A percentile compares a stretch with the other conserved stretches of the same genome.
These are phyloP conservation scores for Urocitellus parryii DNA, from an alignment of 2,113 vertebrate species.

Conservation along the genomic window DNA sequence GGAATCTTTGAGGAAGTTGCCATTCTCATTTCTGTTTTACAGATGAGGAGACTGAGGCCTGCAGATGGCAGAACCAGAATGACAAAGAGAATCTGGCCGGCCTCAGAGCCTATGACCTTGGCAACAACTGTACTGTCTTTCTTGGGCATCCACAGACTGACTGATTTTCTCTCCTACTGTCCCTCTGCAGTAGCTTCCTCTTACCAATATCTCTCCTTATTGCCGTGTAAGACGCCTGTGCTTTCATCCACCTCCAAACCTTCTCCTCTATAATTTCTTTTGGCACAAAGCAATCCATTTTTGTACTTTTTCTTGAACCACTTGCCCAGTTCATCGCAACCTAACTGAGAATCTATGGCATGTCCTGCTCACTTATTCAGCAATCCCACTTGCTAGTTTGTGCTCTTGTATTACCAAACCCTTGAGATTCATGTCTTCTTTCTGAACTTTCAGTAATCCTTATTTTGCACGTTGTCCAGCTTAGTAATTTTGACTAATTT, in stretches of 20 bases:
- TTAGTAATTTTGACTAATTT: slow-evolving; percentile 34
- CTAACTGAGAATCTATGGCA: not conserved
- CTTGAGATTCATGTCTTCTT: not conserved
- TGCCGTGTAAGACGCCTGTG: not conserved
- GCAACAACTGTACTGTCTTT: not conserved
- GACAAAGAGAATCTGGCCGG: not conserved
- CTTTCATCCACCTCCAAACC: not conserved
- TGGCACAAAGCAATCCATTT: not conserved
- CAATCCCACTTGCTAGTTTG: not conserved
- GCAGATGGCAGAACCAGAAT: not conserved
- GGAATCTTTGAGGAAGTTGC: not conserved
- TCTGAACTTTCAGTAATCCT: not conserved
- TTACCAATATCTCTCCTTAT: not conserved
- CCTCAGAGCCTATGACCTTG: not conserved
- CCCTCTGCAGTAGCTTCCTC: not conserved
- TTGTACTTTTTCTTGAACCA: not conserved
- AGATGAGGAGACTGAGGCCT: not conserved
- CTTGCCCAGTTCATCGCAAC: not conserved
- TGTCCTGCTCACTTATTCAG: not conserved
- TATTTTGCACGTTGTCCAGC: not conserved
- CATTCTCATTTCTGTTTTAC: not conserved
- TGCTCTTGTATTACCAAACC: not conserved
- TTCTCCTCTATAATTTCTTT: slow-evolving; percentile 11
- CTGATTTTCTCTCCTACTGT: not conserved
- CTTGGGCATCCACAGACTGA: not conserved